A percentile compares a stretch with the other conserved stretches of the same genome.
These are phyloP conservation scores for Chlamydotis undulata DNA, from an alignment of 2,113 vertebrate species.

Conservation along the genomic window DNA sequence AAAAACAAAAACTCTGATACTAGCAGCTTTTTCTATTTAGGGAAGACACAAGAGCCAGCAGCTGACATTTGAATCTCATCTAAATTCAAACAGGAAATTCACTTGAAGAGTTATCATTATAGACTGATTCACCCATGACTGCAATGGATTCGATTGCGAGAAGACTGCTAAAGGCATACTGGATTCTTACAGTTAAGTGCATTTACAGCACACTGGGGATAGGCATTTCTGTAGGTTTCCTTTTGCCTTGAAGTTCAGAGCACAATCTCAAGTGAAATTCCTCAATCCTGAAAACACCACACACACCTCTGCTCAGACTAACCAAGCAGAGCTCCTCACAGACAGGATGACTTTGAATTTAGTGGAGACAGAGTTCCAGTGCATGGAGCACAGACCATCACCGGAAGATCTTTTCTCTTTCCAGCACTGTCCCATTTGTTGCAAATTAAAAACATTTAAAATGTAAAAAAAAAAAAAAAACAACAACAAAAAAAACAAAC, in stretches of 20 bases:
- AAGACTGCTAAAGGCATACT: background rate
- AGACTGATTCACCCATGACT: background rate
- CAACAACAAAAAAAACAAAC: too few species aligned
- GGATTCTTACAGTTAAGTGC: background rate
- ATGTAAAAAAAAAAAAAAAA: too few species aligned
- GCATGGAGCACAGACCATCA: background rate
- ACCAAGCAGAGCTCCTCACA: background rate
- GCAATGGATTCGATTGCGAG: background rate
- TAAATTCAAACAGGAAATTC: constrained; percentile 14
- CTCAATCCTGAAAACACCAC: background rate
- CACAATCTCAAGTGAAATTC: background rate
- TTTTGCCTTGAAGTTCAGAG: background rate
- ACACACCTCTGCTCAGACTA: background rate
- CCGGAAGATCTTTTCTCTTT: background rate
- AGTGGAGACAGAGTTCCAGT: background rate
- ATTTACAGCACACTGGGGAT: background rate
- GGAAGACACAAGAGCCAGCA: background rate
- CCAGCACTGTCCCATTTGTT: background rate
- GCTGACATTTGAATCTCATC: constrained; percentile 11
- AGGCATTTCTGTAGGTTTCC: background rate
- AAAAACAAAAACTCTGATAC: background rate
- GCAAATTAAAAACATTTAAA: background rate
- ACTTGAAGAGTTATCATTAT: background rate
- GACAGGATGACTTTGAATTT: background rate
- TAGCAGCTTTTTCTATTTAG: background rate